A percentile compares a stretch with the other conserved stretches of the same genome.
These are phyloP conservation scores for Lucilia sericata DNA, from an alignment of 1,140 invertebrate genomes.

Conservation along the genomic window DNA sequence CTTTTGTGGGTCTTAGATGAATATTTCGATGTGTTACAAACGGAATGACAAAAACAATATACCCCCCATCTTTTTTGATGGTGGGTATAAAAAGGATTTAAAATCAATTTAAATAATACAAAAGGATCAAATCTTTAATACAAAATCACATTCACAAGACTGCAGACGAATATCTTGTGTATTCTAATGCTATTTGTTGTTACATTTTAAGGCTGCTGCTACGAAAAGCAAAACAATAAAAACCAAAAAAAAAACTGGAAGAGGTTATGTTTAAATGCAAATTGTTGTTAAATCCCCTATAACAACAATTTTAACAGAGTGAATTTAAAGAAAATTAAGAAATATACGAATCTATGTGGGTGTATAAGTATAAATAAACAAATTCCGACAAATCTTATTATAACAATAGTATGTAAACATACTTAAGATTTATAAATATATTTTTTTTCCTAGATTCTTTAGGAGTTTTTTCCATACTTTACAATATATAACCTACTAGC, in stretches of 20 bases:
- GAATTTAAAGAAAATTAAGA: background rate
- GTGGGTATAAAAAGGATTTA: slow-evolving; percentile 17
- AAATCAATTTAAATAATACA: slow-evolving; percentile 18
- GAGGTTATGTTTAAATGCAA: slow-evolving; percentile 34
- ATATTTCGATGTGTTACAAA: too few species aligned
- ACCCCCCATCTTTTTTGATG: too few species aligned
- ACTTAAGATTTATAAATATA: slow-evolving; percentile 27
- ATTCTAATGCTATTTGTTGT: slow-evolving; percentile 17
- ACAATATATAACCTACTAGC: too few species aligned
- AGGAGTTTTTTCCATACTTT: background rate
- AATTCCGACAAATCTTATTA: slow-evolving; percentile 37
- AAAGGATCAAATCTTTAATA: slow-evolving; percentile 12
- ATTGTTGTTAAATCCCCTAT: slow-evolving; percentile 3
- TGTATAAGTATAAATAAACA: background rate
- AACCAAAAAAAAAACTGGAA: background rate
- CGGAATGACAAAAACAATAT: too few species aligned
- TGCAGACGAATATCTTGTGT: background rate
- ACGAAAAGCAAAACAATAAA: background rate
- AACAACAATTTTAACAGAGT: background rate
- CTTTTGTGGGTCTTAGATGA: too few species aligned
- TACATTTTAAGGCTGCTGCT: background rate
- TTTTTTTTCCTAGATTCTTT: background rate
- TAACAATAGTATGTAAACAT: slow-evolving; percentile 37
- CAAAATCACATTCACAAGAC: slow-evolving; percentile 11
- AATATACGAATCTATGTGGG: background rate